A percentile compares a stretch with the other conserved stretches of the same genome.
These are phyloP conservation scores for Trichomycterus rosablanca DNA, from an alignment of 2,113 vertebrate genomes.

Conservation along the genomic window DNA sequence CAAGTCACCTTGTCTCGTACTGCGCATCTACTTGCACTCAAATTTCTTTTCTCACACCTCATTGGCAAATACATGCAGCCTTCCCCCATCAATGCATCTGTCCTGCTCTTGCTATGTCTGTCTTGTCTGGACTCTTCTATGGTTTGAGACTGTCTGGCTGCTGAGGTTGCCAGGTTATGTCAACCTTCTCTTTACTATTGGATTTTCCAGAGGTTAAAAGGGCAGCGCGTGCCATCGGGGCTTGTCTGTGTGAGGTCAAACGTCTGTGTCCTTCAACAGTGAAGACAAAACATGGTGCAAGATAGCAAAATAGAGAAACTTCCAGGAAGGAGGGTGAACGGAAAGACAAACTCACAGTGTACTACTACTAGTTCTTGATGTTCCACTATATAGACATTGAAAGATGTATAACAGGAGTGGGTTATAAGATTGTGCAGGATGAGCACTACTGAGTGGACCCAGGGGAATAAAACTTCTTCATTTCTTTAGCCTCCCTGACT, in stretches of 20 bases:
- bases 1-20: constrained; percentile 38
- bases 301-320: constrained; percentile 7
- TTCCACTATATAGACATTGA: constrained; percentile 1
- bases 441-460: constrained; percentile 28
- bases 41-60: constrained; percentile 49
- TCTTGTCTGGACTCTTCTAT: constrained; percentile 14
- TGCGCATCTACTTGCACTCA: constrained; percentile 28
- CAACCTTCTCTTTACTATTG: constrained; percentile 37
- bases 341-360: constrained; percentile 1
- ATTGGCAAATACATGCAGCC: constrained; percentile 24
- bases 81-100: constrained; percentile 25
- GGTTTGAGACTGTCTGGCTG: background rate
- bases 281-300: constrained; percentile 18
- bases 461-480: constrained; percentile 19
- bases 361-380: constrained; percentile 13
- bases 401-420: constrained; percentile 11
- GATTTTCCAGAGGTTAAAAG: constrained; percentile 42
- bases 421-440: constrained; percentile 32
- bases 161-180: constrained; percentile 26
- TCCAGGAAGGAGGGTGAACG: background rate
- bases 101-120: constrained; percentile 8
- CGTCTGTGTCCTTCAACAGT: constrained; percentile 32
- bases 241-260: constrained; percentile 32
- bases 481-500: constrained; percentile 4
- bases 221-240: constrained; percentile 23